A percentile compares a stretch with the other conserved stretches of the same genome.
phyloP scores from a whole-genome alignment of 1,140 invertebrate genomes.

The Drosophila nebulosa region DNA sequence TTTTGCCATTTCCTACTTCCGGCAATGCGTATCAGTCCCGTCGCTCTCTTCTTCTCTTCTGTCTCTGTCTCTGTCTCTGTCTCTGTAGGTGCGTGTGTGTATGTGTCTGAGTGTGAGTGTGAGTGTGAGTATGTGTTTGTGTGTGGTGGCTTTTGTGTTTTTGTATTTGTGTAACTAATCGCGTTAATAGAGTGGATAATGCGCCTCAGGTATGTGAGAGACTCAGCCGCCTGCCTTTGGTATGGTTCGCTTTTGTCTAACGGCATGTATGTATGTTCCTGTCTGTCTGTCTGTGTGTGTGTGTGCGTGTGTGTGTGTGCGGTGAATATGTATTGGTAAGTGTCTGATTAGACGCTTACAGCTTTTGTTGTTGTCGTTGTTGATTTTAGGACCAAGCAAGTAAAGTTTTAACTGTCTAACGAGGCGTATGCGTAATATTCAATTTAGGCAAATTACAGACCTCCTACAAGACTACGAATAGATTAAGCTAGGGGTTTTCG shows the following conservation, averaged over 20 bases:
- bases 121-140: constrained; percentile 12
- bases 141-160: constrained; percentile 47
- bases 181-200: constrained; percentile 80
- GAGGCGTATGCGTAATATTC: constrained; percentile 70
- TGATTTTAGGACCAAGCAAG: constrained; percentile 12
- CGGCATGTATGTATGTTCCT: constrained; percentile 20
- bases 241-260: constrained; percentile 19
- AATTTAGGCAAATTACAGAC: constrained; percentile 63
- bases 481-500: too few species aligned
- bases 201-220: constrained; percentile 71
- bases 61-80: constrained; percentile 5
- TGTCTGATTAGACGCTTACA: constrained; percentile 54
- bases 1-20: constrained; percentile 71
- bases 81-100: constrained; percentile 6
- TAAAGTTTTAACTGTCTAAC: constrained; percentile 58
- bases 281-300: constrained; percentile 37
- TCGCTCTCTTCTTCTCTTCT: background rate
- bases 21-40: constrained; percentile 39
- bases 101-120: constrained; percentile 5
- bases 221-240: constrained; percentile 53
- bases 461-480: background rate
- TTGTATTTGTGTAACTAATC: constrained; percentile 80
- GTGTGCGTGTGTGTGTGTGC: background rate
- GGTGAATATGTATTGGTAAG: constrained; percentile 13
- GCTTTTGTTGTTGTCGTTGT: constrained; percentile 34